Percentiles rank a stretch among this genome's conserved stretches.
phyloP scores from a whole-genome alignment of 1,140 invertebrate species.

The Panulirus ornatus region DNA sequence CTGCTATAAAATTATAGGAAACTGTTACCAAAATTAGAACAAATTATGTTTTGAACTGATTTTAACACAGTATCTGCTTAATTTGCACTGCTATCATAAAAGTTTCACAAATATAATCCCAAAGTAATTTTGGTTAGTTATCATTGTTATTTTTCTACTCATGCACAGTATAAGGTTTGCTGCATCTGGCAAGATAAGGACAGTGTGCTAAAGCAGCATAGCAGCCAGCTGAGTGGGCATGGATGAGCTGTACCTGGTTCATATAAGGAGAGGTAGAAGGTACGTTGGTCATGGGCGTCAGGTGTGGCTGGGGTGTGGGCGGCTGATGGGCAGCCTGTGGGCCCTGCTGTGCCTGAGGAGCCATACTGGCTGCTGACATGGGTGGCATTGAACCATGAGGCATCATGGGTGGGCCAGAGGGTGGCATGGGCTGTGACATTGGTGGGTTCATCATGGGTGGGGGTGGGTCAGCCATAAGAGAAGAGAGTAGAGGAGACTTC shows the following conservation, averaged over 20 bases:
- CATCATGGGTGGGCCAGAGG: conserved; percentile 76
- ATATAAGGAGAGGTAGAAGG: conserved; percentile 75
- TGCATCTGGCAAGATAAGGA: conserved; percentile 11
- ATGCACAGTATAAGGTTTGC: conserved; percentile 19
- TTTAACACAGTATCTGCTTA: background rate
- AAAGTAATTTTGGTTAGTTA: conserved; percentile 27
- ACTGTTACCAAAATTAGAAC: background rate
- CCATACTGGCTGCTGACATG: conserved; percentile 77
- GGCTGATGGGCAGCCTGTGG: conserved; percentile 63
- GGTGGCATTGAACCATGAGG: conserved; percentile 74
- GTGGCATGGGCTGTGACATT: conserved; percentile 76
- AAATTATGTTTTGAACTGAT: background rate
- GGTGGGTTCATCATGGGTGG: conserved; percentile 77
- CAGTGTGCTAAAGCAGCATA: conserved; percentile 15
- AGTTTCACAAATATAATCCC: background rate
- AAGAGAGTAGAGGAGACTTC: conserved; percentile 77
- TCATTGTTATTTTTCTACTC: conserved; percentile 14
- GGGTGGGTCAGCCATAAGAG: conserved; percentile 77
- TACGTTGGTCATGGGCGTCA: conserved; percentile 66
- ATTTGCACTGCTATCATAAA: background rate
- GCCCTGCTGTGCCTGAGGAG: conserved; percentile 60
- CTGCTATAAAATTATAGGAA: conserved; percentile 38
- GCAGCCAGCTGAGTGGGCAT: background rate
- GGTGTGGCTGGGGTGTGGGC: conserved; percentile 62
- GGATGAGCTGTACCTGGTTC: conserved; percentile 74